Conservation (phyloP, 92 coral and sea anemone genomes). For the Diadumene lineata region DNA sequence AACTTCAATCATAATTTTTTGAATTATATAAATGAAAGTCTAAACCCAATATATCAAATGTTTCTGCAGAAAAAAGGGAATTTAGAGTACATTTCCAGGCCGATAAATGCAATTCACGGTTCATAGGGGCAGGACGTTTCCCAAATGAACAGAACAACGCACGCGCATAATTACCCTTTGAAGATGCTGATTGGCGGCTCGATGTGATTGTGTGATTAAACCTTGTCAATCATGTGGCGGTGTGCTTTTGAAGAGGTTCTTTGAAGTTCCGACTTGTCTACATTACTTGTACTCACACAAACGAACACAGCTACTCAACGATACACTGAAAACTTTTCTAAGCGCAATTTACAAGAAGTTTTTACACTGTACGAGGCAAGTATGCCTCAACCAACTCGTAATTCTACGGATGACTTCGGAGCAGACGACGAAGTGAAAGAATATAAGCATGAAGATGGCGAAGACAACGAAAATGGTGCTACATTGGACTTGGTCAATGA, state of each 20-base stretch:
- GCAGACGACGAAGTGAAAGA: constrained; percentile 99
- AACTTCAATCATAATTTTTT: background rate
- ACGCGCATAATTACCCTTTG: constrained; percentile 80
- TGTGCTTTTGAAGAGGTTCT: constrained; percentile 88
- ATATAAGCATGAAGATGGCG: constrained; percentile 96
- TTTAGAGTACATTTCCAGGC: constrained; percentile 27
- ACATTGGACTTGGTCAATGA: constrained; percentile 98
- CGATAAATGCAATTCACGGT: constrained; percentile 54
- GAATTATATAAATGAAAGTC: background rate
- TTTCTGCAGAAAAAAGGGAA: constrained; percentile 28
- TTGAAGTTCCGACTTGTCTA: constrained; percentile 76
- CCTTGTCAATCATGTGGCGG: constrained; percentile 96
- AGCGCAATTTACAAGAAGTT: constrained; percentile 53
- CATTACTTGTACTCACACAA: constrained; percentile 64
- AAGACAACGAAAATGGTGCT: constrained; percentile 91
- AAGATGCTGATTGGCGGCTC: constrained; percentile 78
- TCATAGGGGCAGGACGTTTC: constrained; percentile 56
- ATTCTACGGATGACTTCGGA: constrained; percentile 95
- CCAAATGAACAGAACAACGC: constrained; percentile 66
- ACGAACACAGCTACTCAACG: constrained; percentile 67
- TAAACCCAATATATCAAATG: constrained; percentile 18
- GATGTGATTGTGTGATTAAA: constrained; percentile 98
- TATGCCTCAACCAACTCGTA: constrained; percentile 97
- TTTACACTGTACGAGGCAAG: constrained; percentile 66
- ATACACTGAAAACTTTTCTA: constrained; percentile 47